Percentiles rank a stretch among this genome's conserved stretches.
Conservation (phyloP, 1,140 invertebrate genomes). For the Bombus waltoni region DNA sequence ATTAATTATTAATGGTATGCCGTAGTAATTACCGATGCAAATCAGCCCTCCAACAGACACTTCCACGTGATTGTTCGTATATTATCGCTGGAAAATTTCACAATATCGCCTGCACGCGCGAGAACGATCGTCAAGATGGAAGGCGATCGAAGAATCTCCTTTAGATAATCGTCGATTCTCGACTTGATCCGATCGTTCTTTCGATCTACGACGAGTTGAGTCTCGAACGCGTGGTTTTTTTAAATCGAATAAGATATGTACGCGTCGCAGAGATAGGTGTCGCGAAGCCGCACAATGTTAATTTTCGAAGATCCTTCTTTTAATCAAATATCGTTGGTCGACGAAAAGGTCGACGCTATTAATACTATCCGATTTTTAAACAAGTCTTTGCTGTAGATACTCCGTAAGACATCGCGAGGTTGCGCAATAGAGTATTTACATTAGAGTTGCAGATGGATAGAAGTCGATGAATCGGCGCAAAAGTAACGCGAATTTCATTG, state of each 20-base stretch:
- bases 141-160: background rate
- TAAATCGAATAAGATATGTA: background rate
- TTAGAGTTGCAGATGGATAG: background rate
- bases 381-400: too few relatives aligned
- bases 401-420: too few relatives aligned
- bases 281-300: accelerated
- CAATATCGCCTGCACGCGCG: slow-evolving; percentile 40
- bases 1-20: slow-evolving; percentile 73
- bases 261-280: too few relatives aligned
- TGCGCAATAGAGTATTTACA: too few relatives aligned
- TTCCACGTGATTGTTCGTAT: slow-evolving; percentile 42
- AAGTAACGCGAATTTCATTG: background rate
- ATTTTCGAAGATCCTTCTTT: too few relatives aligned
- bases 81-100: slow-evolving; percentile 51
- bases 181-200: background rate
- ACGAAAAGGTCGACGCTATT: background rate
- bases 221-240: background rate
- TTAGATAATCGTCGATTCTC: background rate
- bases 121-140: background rate
- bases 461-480: background rate
- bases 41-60: slow-evolving; percentile 46
- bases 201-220: background rate
- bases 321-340: background rate
- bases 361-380: too few relatives aligned
- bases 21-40: slow-evolving; percentile 73